Evolutionary conservation across 2,797 vertebrate genomes (phyloP).

Genomic region (Craterocephalus amniculus): DNA sequence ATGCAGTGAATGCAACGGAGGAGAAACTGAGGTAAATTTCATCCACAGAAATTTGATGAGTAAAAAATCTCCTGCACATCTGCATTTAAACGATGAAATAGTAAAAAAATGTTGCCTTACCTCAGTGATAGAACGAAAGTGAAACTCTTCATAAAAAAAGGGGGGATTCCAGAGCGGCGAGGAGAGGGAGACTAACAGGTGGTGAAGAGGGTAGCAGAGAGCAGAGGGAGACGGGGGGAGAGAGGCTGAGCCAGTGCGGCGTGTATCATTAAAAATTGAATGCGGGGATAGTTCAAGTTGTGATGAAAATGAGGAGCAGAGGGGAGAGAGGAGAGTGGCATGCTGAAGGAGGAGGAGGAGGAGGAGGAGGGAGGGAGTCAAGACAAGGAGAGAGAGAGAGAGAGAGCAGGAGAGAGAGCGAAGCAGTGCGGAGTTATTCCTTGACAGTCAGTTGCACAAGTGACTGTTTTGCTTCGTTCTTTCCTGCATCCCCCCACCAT

Average conservation of each 20-base stretch:
- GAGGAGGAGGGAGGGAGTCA: slow-evolving; percentile 11
- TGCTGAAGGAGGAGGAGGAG: slow-evolving; percentile 51
- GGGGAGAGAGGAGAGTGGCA: slow-evolving; percentile 41
- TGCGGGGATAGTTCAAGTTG: slow-evolving; percentile 67
- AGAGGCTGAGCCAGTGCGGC: slow-evolving; percentile 14
- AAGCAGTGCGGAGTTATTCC: slow-evolving; percentile 58
- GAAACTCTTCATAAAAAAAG: slow-evolving; percentile 78
- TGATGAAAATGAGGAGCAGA: slow-evolving; percentile 57
- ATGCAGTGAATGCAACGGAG: neutral
- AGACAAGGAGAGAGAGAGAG: slow-evolving; percentile 21
- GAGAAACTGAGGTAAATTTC: slow-evolving; percentile 1
- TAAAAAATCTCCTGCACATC: neutral
- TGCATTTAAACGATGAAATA: slow-evolving; percentile 21
- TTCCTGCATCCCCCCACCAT: slow-evolving; percentile 29
- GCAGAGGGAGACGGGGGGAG: slow-evolving; percentile 38
- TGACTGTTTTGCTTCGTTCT: slow-evolving; percentile 52
- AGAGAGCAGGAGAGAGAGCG: slow-evolving; percentile 28
- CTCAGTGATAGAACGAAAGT: slow-evolving; percentile 62
- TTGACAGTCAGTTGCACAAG: slow-evolving; percentile 74
- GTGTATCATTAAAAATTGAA: slow-evolving; percentile 71
- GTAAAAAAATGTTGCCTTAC: slow-evolving; percentile 59
- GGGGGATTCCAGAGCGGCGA: slow-evolving; percentile 66
- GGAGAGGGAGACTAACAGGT: slow-evolving; percentile 75
- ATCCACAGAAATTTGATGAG: neutral
- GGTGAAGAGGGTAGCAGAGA: slow-evolving; percentile 59